Percentiles rank a stretch among this genome's conserved stretches.
phyloP scores from a whole-genome alignment of 2,797 vertebrate species.

The Leontocebus nigricollis region DNA sequence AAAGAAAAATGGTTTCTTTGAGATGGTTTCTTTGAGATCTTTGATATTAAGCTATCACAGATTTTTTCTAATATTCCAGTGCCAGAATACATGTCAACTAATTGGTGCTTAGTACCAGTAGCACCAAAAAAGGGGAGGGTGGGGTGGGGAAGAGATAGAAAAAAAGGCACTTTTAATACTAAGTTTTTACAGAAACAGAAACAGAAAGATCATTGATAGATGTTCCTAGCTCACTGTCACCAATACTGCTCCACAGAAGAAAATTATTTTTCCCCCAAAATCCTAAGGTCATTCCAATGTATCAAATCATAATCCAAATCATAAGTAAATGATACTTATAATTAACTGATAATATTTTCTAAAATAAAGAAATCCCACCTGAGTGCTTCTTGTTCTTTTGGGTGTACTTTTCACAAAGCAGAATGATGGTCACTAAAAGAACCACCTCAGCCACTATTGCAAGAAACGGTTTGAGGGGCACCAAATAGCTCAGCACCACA shows the following conservation, averaged over 20 bases:
- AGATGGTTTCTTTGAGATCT: not conserved
- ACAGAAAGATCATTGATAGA: not conserved
- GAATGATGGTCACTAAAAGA: constrained; percentile 87
- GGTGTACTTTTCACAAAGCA: constrained; percentile 87
- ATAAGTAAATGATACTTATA: not conserved
- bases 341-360: not conserved
- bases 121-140: not conserved
- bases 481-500: constrained; percentile 87
- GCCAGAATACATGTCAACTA: not conserved
- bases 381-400: constrained; percentile 73
- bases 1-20: not conserved
- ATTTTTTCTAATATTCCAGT: not conserved
- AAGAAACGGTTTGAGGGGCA: constrained; percentile 93
- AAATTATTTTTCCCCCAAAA: not conserved
- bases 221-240: not conserved
- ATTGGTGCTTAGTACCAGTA: not conserved
- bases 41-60: not conserved
- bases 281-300: not conserved
- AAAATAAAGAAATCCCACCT: constrained; percentile 73
- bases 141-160: not conserved
- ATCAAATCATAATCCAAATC: not conserved
- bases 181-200: not conserved
- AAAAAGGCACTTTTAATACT: not conserved
- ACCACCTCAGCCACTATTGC: constrained; percentile 88
- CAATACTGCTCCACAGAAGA: not conserved